Evolutionary conservation across 2,113 vertebrate genomes (phyloP).

Genomic region (Gallinago media): DNA sequence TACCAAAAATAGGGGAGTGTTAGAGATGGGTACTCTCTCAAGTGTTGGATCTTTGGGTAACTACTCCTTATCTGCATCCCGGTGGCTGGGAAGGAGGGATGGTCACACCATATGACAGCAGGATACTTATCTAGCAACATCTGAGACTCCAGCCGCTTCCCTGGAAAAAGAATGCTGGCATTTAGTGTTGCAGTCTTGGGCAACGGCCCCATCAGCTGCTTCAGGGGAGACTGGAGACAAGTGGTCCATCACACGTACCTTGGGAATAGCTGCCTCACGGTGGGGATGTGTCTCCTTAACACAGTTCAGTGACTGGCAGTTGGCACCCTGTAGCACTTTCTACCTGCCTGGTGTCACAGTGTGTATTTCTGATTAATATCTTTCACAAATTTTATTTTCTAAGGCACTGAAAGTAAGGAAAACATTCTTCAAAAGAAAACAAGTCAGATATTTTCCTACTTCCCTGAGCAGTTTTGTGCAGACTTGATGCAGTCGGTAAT

Average conservation of each 20-base stretch:
- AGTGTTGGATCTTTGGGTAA: not conserved
- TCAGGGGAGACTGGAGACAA: not conserved
- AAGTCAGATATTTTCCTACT: not conserved
- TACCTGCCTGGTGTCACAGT: not conserved
- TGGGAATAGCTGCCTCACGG: rapidly evolving
- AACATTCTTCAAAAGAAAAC: not conserved
- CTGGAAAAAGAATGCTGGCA: not conserved
- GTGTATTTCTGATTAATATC: not conserved
- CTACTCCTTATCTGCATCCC: not conserved
- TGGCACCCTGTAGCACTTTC: not conserved
- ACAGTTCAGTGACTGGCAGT: not conserved
- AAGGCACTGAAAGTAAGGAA: not conserved
- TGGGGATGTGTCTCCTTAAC: not conserved
- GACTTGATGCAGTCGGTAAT: slow-evolving; percentile 10
- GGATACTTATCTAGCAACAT: not conserved
- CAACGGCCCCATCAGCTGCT: not conserved
- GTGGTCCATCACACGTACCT: rapidly evolving
- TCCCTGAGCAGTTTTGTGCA: not conserved
- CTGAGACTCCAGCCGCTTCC: not conserved
- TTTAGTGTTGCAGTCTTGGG: not conserved
- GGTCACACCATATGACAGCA: not conserved
- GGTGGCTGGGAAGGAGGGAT: not conserved
- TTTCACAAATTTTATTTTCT: not conserved
- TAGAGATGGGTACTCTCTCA: not conserved
- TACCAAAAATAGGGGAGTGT: not conserved